Evolutionary conservation across 2,113 vertebrate species (phyloP).

Genomic region (Pungitius pungitius): DNA sequence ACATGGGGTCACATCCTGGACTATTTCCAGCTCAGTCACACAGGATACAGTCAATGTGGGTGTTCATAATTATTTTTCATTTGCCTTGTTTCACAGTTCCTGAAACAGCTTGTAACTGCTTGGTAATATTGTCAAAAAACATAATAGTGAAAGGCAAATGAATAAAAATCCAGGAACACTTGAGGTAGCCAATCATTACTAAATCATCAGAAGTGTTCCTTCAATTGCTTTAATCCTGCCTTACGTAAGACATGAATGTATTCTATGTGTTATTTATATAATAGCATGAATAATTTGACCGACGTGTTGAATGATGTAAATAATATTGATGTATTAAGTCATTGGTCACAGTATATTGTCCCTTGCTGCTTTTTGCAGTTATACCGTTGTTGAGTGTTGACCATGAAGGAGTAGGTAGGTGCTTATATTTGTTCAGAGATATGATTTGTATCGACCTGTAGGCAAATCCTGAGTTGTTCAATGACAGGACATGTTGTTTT

Average conservation of each 20-base stretch:
- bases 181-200: neutral
- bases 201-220: neutral
- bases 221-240: slow-evolving; percentile 29
- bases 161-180: neutral
- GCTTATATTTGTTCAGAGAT: slow-evolving; percentile 1
- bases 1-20: neutral
- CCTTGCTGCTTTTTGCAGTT: neutral
- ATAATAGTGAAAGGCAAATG: slow-evolving; percentile 1
- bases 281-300: too few relatives aligned
- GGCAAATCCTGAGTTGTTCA: slow-evolving; percentile 5
- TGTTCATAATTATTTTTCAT: too few relatives aligned
- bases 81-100: neutral
- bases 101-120: slow-evolving; percentile 23
- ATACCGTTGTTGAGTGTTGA: neutral
- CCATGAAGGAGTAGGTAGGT: too few relatives aligned
- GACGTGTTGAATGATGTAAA: neutral
- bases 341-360: neutral
- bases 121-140: slow-evolving; percentile 1
- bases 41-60: neutral
- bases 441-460: neutral
- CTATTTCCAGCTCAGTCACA: neutral
- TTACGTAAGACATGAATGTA: too few relatives aligned
- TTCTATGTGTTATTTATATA: too few relatives aligned
- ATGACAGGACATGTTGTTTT: neutral
- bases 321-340: neutral